Base-by-base conservation (phyloP, 2,888 invertebrate genomes). In the Mycalesis mineus region DNA sequence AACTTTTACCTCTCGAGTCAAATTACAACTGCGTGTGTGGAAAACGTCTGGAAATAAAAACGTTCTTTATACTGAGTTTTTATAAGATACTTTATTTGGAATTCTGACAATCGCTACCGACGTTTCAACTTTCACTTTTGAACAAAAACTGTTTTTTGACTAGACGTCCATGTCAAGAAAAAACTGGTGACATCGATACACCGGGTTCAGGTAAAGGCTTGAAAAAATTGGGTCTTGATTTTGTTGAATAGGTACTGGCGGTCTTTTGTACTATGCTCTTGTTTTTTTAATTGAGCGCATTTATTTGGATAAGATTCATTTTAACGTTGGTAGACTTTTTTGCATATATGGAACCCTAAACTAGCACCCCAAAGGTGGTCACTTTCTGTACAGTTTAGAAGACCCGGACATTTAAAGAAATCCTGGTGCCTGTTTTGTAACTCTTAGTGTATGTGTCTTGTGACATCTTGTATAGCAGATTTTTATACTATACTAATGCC, bases 111-210 rank as follows among this genome's bases (percentile, higher is more conserved):
- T 28, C 17, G 14, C 31, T 40, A 22, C n/a, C 28, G n/a, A 31
- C 31, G 44, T 53, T 53, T 57, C 44, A 61, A 70, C 80, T 86
- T 85, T 87, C 84, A 79, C 82, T 87, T 86, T 83, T 36, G 68
- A 69, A 84, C 76, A 84, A 83, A 80, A 80, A 78, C 36, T 39
- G 44, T 52, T 58, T 50, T 58, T 42, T 36, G 6, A 22, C 31
- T 52, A 45, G 28, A 29, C 22, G 58, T n/a, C 31, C 28, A 17
- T 71, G 65, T 37, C 69, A 67, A 67, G 70, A 79, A 81, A 80
- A 79, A 77, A 69, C 51, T 54, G 54, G 41, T 52, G 64, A 65
- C 58, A 61, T 62, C 58, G 62, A 57, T 53, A 56, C 61, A 51
- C 53, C 44, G 55, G 44, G 41, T 51, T 14, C 62, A 62, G 59